Base-by-base conservation (phyloP, 2,113 vertebrate species). In the Cyprinus carpio region DNA sequence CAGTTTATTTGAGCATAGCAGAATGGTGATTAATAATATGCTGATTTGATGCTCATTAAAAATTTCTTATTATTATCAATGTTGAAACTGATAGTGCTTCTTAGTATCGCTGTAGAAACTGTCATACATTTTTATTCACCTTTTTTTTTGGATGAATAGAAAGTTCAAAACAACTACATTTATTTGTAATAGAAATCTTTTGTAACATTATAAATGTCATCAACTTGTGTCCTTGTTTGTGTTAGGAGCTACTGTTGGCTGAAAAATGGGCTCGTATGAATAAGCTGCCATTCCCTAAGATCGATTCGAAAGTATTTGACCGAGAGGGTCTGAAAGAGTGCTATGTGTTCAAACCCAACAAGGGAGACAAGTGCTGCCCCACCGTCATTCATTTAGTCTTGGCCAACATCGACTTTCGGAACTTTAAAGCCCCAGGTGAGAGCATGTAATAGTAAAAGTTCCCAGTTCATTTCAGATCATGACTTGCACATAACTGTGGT, bases 231-330 rank as follows among this genome's bases (percentile, higher is more conserved):
- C 64, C 34, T 67, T 71, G 15, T 83, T 46, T 27, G 56, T 62
- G 10, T 75, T 72, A 99, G 98, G 98, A 99, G 91, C 95, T 99
- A 81, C 93, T 99, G 4, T 93, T 99, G 82, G 98, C 98, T 43
- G 98, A 99, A 89, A 99, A 99, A 88, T 99, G 98, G 98, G 98
- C 98, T 62, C 96, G 95, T 81, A 99, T 99, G 98, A 99, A 99
- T 94, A 99, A 98, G 78, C 96, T 99, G 46, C 95, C 97, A 0
- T 99, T 99, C 89, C 98, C 98, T 0, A 99, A 99, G 93, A 99
- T 99, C 18, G 98, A 99, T 86, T 96, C 97, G 12, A 95, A 96
- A 1, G 98, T 99, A 1, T 99, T 99, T 82, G 98, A 99, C 91
- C 94, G 98, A 0, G 98, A 99, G 89, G 98, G 98, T 12, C 69